Conservation (phyloP, 2,113 vertebrate species). For the Pithys albifrons region DNA sequence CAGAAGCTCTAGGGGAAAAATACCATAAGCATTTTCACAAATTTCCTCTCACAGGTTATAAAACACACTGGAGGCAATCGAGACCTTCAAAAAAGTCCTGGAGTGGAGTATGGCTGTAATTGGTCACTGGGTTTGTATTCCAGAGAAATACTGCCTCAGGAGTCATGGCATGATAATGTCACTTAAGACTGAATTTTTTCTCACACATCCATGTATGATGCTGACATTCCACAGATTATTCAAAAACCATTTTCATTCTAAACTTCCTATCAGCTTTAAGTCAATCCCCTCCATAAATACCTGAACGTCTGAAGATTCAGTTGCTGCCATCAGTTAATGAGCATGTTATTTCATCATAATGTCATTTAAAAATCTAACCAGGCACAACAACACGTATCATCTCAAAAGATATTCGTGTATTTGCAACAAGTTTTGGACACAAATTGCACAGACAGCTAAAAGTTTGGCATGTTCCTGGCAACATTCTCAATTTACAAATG, state of each 20-base stretch:
- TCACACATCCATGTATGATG: neutral
- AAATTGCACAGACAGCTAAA: neutral
- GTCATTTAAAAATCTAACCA: neutral
- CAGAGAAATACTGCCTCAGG: neutral
- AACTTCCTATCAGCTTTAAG: neutral
- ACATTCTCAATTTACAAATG: neutral
- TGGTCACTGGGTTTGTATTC: neutral
- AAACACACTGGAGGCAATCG: neutral
- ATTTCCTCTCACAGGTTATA: neutral
- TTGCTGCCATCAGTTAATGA: neutral
- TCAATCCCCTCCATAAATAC: neutral
- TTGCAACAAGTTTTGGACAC: neutral
- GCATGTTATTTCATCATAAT: neutral
- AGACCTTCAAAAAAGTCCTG: neutral
- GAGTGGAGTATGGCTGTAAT: neutral
- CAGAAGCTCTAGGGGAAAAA: neutral
- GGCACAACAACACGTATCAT: neutral
- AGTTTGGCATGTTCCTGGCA: neutral
- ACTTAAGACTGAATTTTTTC: neutral
- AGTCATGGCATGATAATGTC: rapidly evolving
- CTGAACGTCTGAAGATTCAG: neutral
- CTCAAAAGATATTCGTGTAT: neutral
- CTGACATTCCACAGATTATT: neutral
- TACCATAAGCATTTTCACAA: neutral
- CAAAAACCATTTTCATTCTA: neutral